These are phyloP conservation scores for Nephrotoma appendiculata DNA, from an alignment of 2,888 invertebrate genomes.

Conservation along the genomic window DNA sequence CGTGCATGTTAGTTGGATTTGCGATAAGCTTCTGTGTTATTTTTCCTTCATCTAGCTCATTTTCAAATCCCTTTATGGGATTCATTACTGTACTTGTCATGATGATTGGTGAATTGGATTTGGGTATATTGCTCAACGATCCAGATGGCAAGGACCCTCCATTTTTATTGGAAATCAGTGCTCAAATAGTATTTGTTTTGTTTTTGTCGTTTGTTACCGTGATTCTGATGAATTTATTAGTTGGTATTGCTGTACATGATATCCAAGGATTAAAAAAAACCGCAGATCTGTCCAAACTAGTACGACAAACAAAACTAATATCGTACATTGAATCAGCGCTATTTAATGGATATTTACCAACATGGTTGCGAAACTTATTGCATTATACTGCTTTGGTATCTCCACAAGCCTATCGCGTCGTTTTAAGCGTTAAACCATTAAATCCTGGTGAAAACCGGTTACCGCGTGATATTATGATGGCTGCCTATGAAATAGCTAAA, in stretches of 20 bases:
- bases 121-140: conserved; percentile 60
- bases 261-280: conserved; percentile 76
- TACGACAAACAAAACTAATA: conserved; percentile 73
- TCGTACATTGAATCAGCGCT: conserved; percentile 71
- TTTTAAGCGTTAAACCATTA: conserved; percentile 66
- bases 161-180: conserved; percentile 61
- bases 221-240: conserved; percentile 70
- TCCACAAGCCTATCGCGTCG: conserved; percentile 68
- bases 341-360: conserved; percentile 64
- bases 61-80: conserved; percentile 72
- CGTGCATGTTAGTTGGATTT: conserved; percentile 71
- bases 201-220: conserved; percentile 74
- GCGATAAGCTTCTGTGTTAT: conserved; percentile 80
- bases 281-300: conserved; percentile 67
- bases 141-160: conserved; percentile 64
- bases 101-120: conserved; percentile 78
- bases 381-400: conserved; percentile 67
- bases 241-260: conserved; percentile 78
- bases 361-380: conserved; percentile 54
- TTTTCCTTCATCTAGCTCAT: conserved; percentile 67
- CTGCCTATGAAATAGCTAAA: conserved; percentile 69
- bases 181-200: conserved; percentile 66
- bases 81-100: conserved; percentile 73
- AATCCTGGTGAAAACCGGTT: conserved; percentile 71
- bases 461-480: conserved; percentile 62